A percentile compares a stretch with the other conserved stretches of the same genome.
These are phyloP conservation scores for Coptodon bakossiorum DNA, from an alignment of 2,113 vertebrate genomes.

Conservation along the genomic window DNA sequence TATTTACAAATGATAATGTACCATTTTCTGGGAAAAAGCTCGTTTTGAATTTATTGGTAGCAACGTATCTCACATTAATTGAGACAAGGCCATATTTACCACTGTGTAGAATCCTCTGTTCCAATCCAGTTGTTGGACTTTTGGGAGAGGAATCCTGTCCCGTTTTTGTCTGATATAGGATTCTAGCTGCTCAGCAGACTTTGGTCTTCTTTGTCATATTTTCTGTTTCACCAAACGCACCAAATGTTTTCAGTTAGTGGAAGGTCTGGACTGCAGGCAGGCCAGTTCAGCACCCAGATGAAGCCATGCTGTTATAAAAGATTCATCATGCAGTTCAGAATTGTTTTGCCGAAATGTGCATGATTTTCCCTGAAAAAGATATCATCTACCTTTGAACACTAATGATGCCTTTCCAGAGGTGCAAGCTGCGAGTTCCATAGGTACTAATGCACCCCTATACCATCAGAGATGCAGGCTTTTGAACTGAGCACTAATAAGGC, in stretches of 20 bases:
- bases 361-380: background rate
- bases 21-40: background rate
- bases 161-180: background rate
- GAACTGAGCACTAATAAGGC: background rate
- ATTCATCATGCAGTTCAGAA: background rate
- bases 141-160: background rate
- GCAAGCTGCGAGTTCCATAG: background rate
- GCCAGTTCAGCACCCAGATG: background rate
- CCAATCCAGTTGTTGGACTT: background rate
- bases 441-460: background rate
- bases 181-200: background rate
- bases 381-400: background rate
- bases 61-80: background rate
- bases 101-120: background rate
- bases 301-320: background rate
- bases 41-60: background rate
- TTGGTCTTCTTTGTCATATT: background rate
- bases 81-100: background rate
- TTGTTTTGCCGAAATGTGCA: background rate
- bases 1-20: background rate
- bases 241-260: background rate
- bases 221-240: background rate
- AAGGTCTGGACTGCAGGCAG: background rate
- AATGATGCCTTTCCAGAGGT: background rate
- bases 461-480: background rate